Percentiles rank a stretch among this genome's conserved stretches.
These are phyloP conservation scores for Argopecten irradians DNA, from an alignment of 1,140 invertebrate genomes.

Conservation along the genomic window DNA sequence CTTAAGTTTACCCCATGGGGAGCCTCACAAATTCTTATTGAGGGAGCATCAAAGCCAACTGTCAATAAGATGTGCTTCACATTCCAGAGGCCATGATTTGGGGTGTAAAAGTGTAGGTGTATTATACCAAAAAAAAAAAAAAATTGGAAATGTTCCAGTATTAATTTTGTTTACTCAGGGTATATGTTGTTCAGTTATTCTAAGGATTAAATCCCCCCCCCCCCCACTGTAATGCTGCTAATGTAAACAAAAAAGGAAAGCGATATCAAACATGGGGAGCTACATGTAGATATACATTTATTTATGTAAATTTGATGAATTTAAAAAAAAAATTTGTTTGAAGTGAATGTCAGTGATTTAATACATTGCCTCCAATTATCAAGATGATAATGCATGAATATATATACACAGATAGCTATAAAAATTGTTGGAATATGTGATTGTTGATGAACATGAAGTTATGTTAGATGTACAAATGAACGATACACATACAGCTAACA, in stretches of 20 bases:
- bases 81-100: neutral
- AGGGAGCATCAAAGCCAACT: neutral
- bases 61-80: neutral
- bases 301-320: too few relatives aligned
- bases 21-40: neutral
- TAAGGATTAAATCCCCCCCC: neutral
- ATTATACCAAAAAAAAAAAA: neutral
- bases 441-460: neutral
- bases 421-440: neutral
- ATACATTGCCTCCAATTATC: neutral
- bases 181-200: neutral
- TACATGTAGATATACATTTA: neutral
- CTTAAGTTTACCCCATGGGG: neutral
- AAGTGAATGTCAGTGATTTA: neutral
- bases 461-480: neutral
- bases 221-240: neutral
- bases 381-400: neutral
- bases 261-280: neutral
- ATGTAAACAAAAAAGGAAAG: neutral
- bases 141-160: neutral
- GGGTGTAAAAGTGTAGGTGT: neutral
- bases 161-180: constrained; percentile 4
- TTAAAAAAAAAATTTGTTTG: neutral
- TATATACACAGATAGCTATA: neutral
- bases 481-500: neutral